These are phyloP conservation scores for Macaca fascicularis DNA, from an alignment of 2,113 vertebrate species.

Conservation along the genomic window DNA sequence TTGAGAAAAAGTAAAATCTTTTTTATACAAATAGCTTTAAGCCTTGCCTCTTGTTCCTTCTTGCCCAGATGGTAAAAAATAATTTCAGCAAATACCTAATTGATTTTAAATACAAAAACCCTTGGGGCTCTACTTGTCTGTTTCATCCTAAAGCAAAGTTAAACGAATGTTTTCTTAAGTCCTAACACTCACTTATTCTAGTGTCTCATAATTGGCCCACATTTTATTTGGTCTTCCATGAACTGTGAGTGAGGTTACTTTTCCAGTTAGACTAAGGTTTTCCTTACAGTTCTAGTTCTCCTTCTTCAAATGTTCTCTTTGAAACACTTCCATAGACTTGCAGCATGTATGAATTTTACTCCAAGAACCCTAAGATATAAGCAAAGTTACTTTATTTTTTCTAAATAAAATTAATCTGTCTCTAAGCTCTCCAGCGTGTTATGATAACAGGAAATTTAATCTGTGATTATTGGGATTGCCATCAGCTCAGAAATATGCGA, in stretches of 20 bases:
- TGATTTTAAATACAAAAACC: background rate
- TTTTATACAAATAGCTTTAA: background rate
- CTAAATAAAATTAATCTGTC: background rate
- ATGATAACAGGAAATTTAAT: background rate
- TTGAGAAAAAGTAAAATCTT: background rate
- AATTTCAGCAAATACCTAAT: background rate
- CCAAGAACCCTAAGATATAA: background rate
- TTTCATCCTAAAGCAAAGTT: background rate
- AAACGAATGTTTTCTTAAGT: background rate
- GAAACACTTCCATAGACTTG: slow-evolving; percentile 29
- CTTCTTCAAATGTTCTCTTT: background rate
- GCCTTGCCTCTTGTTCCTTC: background rate
- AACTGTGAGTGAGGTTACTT: background rate
- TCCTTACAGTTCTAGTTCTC: background rate
- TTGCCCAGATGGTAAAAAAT: background rate
- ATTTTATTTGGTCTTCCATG: background rate
- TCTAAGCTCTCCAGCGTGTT: background rate
- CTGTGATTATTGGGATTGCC: background rate
- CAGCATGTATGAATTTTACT: background rate
- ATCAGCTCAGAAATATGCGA: background rate
- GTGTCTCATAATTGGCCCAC: background rate
- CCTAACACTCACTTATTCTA: background rate
- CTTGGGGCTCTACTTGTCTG: background rate
- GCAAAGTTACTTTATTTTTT: slow-evolving; percentile 1
- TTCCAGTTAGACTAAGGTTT: background rate